phyloP scores from a whole-genome alignment of 2,113 vertebrate genomes.

The Caranx melampygus region DNA sequence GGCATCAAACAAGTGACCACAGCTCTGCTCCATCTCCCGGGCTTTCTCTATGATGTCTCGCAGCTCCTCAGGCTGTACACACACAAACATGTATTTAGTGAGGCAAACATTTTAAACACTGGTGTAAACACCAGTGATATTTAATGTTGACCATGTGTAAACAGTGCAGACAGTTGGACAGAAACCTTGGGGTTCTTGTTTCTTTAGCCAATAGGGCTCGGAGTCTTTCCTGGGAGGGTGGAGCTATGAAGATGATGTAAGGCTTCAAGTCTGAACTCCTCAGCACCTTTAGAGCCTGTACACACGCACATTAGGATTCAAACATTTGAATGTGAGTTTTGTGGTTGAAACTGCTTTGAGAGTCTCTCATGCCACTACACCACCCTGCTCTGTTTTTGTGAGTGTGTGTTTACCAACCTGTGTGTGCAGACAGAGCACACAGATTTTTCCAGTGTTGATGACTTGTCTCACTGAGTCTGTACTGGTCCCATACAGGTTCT shows the following conservation, averaged over 20 bases:
- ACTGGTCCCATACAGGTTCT: slow-evolving; percentile 97
- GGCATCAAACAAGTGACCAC: slow-evolving; percentile 95
- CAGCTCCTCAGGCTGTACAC: slow-evolving; percentile 92
- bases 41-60: slow-evolving; percentile 98
- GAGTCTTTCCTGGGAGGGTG: slow-evolving; percentile 96
- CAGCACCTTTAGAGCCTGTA: slow-evolving; percentile 93
- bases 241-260: slow-evolving; percentile 98
- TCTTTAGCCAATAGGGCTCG: slow-evolving; percentile 94
- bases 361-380: background rate
- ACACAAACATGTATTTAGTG: background rate
- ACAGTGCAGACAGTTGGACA: background rate
- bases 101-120: background rate
- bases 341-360: background rate
- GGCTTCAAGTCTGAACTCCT: slow-evolving; percentile 97
- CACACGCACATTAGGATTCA: slow-evolving; percentile 1
- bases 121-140: background rate
- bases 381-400: background rate
- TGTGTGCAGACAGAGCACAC: slow-evolving; percentile 94
- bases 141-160: background rate
- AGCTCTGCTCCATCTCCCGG: slow-evolving; percentile 98
- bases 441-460: slow-evolving; percentile 98
- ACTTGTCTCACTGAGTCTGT: slow-evolving; percentile 96
- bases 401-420: slow-evolving; percentile 85
- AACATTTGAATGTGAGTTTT: too few species aligned
- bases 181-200: slow-evolving; percentile 96